Percentiles rank a stretch among this genome's conserved stretches.
phyloP scores from a whole-genome alignment of 2,797 vertebrate species.

The Gephyroberyx darwinii region DNA sequence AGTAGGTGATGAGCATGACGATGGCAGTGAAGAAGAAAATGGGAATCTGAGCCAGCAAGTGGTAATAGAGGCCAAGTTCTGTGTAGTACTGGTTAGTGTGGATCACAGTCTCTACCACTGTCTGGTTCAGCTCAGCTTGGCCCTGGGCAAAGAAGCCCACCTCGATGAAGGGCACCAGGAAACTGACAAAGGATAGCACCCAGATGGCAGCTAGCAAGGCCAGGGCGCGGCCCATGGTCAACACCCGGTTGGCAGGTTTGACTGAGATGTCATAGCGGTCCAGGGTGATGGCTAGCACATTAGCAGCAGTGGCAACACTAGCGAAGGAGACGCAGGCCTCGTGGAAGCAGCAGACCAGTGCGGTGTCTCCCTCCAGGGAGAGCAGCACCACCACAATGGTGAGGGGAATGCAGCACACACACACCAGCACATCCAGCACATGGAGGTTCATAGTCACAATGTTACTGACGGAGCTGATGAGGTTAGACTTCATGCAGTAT shows the following conservation, averaged over 20 bases:
- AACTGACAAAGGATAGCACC: conserved; percentile 94
- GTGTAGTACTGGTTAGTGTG: conserved; percentile 90
- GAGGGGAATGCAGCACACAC: conserved; percentile 96
- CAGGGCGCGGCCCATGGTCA: conserved; percentile 96
- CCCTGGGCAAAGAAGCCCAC: conserved; percentile 92
- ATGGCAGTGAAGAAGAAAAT: conserved; percentile 97
- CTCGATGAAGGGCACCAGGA: conserved; percentile 98
- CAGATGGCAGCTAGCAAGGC: conserved; percentile 92
- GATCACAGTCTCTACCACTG: conserved; percentile 85
- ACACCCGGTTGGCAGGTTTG: conserved; percentile 95
- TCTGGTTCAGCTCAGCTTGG: conserved; percentile 90
- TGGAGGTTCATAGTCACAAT: conserved; percentile 99
- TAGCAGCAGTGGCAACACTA: conserved; percentile 96
- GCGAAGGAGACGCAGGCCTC: conserved; percentile 98
- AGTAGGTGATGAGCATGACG: conserved; percentile 97
- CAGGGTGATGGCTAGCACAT: conserved; percentile 96
- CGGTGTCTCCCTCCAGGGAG: conserved; percentile 91
- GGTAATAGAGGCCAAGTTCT: conserved; percentile 96
- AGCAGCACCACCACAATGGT: conserved; percentile 96
- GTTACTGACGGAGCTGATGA: conserved; percentile 99
- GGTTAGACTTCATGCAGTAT: conserved; percentile 99
- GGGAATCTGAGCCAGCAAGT: conserved; percentile 96
- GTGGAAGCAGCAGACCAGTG: conserved; percentile 97
- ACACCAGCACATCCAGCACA: conserved; percentile 95
- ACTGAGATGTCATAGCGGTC: conserved; percentile 99